Base-by-base conservation (phyloP, 2,888 invertebrate genomes). In the Lasioglossum villosulum region DNA sequence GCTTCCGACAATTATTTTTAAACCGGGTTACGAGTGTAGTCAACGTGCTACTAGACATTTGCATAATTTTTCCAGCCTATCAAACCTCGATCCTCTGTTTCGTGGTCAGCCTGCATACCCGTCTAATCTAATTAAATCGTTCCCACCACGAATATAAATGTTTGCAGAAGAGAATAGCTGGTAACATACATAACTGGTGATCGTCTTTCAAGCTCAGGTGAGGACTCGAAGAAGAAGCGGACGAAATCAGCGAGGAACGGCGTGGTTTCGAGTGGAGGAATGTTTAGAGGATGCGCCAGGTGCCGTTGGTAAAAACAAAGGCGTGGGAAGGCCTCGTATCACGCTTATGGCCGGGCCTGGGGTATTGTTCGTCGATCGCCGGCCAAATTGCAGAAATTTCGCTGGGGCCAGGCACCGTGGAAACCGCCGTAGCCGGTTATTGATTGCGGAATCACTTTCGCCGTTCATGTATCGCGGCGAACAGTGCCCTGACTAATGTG, bases 401-500 rank as follows among this genome's bases (percentile, higher is more conserved):
- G 78, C 80, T 75, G 66, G 66, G 83, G 34, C 76, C 45, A 73
- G 59, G 72, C 81, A 76, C 66, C 68, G 78, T 52, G 75, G 76
- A 82, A 85, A 76, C 73, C 78, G 14, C 80, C n/a, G 82, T 59
- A 59, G 75, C 59, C 30, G 72, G 80, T 79, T 87, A 87, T 87
- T 82, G 84, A 84, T 87, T 80, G 81, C 76, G 74, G 87, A 72
- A 84, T 87, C 87, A 84, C 87, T 87, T 84, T 87, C 87, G 84
- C 87, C 78, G 75, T 63, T 77, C 71, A 23, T 37, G 71, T 52
- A 48, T 72, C 81, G 48, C 80, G 73, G 79, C 52, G 78, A 34
- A 10, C 66, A 34, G 19, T 10, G 37, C n/a, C 34, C 59, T 30
- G 86, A 68, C 88, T 88, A 86, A 88, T 88, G 83, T 86, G 88